These are phyloP conservation scores for Drosophila auraria DNA, from an alignment of 1,140 invertebrate species.

Conservation along the genomic window DNA sequence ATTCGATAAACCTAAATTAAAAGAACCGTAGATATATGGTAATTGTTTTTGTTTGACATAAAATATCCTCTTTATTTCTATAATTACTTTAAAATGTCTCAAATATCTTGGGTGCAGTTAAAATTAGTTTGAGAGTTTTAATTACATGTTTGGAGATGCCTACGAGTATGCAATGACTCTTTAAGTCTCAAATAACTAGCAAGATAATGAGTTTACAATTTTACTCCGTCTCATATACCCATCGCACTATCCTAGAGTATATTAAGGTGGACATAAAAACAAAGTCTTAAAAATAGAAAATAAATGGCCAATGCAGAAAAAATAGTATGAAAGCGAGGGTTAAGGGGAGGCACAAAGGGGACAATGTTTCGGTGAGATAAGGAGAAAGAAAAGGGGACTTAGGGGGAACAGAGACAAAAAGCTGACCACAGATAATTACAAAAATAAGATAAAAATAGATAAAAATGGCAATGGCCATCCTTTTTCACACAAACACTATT, in stretches of 20 bases:
- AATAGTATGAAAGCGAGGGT: background rate
- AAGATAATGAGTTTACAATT: too few species aligned
- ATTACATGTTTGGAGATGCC: too few species aligned
- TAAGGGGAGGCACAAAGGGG: too few species aligned
- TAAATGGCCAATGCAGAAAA: conserved; percentile 9
- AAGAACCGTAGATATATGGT: too few species aligned
- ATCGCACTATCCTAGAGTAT: background rate
- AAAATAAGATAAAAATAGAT: background rate
- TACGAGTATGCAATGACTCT: too few species aligned
- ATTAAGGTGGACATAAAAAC: background rate
- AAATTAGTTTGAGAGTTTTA: too few species aligned
- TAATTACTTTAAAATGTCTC: too few species aligned
- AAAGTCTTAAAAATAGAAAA: conserved; percentile 30
- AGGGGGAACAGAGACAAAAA: background rate
- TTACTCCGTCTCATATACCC: background rate
- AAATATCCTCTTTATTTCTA: too few species aligned
- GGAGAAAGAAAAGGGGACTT: background rate
- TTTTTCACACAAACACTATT: background rate
- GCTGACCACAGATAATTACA: conserved; percentile 40
- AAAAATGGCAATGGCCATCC: conserved; percentile 17
- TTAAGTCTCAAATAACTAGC: too few species aligned
- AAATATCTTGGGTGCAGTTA: too few species aligned
- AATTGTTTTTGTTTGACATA: background rate
- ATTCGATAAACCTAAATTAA: conserved; percentile 13
- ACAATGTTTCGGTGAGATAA: too few species aligned